Base-by-base conservation (phyloP, 2,797 vertebrate genomes). In the Sebastes miniatus region DNA sequence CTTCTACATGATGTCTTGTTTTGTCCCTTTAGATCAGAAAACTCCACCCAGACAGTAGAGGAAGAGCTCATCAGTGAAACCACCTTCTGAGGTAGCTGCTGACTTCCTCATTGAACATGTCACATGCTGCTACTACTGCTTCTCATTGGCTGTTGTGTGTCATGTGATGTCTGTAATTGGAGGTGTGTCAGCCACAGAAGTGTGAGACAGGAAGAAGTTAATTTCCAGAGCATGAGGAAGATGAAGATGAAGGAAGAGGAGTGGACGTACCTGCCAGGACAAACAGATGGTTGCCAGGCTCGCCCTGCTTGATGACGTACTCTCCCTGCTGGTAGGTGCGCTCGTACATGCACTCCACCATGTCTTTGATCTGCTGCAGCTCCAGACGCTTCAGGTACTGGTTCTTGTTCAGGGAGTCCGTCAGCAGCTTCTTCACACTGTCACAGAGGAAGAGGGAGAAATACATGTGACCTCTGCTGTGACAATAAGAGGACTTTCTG, bases 261-360 rank as follows among this genome's bases (percentile, higher is more conserved):
- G 10, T 5, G 65, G 14, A 87, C 71, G 57, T 80, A 98, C 97
- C 97, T 95, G 97, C 97, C 89, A 99, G 95, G 36, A 99, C 96
- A 77, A 98, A 99, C 85, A 99, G 96, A 76, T 98, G 97, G 84
- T 97, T 97, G 24, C 98, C 97, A 0, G 95, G 95, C 73, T 99
- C 97, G 12, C 97, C 97, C 92, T 99, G 97, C 80, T 95, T 95
- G 91, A 98, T 95, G 71, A 98, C 94, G 20, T 94, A 96, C 69
- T 97, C 97, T 5, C 96, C 97, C 83, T 96, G 95, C 83, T 96
- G 96, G 90, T 97, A 98, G 4, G 92, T 96, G 84, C 97, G 95
- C 83, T 97, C 96, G 1, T 99, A 98, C 98, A 98, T 98, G 58
- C 97, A 99, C 91, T 99, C 97, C 87, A 98, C 97, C 96, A 98